Evolutionary conservation across 2,888 invertebrate species (phyloP), one percentile per base, ranked within the genome.

Genomic region (Pheosia gnoma): DNA sequence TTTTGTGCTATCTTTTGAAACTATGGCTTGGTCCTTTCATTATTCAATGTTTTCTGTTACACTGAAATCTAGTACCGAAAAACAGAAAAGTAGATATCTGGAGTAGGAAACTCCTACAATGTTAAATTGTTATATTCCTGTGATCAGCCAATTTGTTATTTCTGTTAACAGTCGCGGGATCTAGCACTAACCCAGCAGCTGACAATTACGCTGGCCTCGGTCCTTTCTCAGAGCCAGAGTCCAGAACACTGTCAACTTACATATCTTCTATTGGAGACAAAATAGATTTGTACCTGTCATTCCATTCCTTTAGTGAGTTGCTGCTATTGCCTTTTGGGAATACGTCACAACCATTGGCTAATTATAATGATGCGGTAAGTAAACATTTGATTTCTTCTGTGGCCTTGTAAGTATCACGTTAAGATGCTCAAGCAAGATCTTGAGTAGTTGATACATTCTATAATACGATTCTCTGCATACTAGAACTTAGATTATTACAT

Each of bases 301-400:
- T 95, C 78, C 97, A 97, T 84, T 96, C 97, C 0, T 97, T 94
- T 73, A 95, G 96, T 0, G 96, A 97, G 76, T 83, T 95, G 65
- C 80, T 97, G 25, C 79, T 97, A 63, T 87, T 96, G 58, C 96
- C 97, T 0, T 97, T 85, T 70, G 86, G 86, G 0, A 86, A 87
- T 52, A 80, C 81, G 0, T 82, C 87, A 0, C 78, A 77, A 51
- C 84, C 82, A 0, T 59, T 80, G 13, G 83, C 75, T 0, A 87
- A 87, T 62, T 86, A 87, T 65, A 58, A 84, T 60, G 86, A 88
- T 59, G 80, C 84, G 59, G 88, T 87, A 63, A 80, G 83, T 71
- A 25, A 25, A 53, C 43, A 9, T 58, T 55, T 11, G 38, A n/a
- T 38, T 57, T 7, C 6, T 56, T 10, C 39, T 13, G 38, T 37